Percentiles rank a stretch among this genome's conserved stretches.
These are phyloP conservation scores for Drosophila maculinotata DNA, from an alignment of 2,888 invertebrate genomes.

Conservation along the genomic window DNA sequence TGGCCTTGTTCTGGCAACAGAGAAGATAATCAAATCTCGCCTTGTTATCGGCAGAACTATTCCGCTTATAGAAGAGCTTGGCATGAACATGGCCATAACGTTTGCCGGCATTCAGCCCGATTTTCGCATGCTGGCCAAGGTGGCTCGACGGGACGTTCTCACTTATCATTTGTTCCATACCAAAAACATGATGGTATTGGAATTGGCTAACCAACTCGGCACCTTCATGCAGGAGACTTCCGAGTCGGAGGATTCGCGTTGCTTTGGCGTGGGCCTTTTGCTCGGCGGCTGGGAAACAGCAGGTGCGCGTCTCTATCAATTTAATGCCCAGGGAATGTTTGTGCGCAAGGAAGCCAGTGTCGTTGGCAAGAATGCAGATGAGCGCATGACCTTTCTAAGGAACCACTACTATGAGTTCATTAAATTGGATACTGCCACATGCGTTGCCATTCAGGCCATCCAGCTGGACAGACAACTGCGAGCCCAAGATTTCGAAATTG, in stretches of 20 bases:
- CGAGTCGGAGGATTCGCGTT: constrained; percentile 4
- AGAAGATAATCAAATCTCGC: background rate
- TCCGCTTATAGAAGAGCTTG: background rate
- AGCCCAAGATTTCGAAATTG: background rate
- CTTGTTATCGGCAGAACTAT: background rate
- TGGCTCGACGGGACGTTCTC: background rate
- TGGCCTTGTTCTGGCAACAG: background rate
- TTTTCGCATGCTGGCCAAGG: background rate
- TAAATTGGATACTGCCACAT: background rate
- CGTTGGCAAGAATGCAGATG: background rate
- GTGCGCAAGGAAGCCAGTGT: background rate
- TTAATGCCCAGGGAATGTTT: background rate
- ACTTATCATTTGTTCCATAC: accelerated
- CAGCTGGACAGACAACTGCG: accelerated
- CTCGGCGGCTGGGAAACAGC: background rate
- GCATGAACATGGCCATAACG: background rate
- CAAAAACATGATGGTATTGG: accelerated
- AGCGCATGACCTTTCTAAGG: background rate
- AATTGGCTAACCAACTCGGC: accelerated
- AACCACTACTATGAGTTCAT: accelerated
- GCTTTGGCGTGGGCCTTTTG: constrained; percentile 3
- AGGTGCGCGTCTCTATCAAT: background rate
- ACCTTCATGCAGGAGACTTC: constrained; percentile 1
- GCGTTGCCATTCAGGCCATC: background rate
- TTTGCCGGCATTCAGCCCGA: constrained; percentile 5